These are phyloP conservation scores for Gallinago paraguaiae DNA, from an alignment of 2,113 vertebrate species.

Conservation along the genomic window DNA sequence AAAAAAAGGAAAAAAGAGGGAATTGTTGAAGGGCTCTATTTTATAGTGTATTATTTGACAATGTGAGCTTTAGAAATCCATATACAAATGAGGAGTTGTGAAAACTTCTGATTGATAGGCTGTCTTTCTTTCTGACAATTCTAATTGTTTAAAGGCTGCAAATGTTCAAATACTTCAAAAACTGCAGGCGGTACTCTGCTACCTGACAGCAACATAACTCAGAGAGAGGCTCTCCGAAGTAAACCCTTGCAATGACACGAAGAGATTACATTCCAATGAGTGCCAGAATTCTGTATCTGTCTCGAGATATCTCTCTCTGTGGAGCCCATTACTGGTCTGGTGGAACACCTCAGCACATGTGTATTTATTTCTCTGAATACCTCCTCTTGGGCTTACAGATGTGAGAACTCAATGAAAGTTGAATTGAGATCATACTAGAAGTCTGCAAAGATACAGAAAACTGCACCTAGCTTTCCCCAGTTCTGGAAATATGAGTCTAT, in stretches of 20 bases:
- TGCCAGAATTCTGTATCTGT: neutral
- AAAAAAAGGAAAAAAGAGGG: neutral
- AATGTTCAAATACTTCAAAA: neutral
- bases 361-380: neutral
- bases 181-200: neutral
- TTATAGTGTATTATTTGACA: neutral
- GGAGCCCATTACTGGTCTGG: neutral
- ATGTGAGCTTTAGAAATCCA: neutral
- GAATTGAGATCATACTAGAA: neutral
- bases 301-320: neutral
- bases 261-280: neutral
- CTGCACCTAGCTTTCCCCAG: neutral
- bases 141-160: neutral
- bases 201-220: neutral
- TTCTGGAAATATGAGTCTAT: neutral
- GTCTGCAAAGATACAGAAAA: neutral
- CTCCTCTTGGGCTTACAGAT: neutral
- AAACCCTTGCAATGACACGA: neutral
- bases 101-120: constrained; percentile 6
- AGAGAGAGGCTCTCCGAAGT: neutral
- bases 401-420: neutral
- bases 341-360: neutral
- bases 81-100: neutral
- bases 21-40: neutral
- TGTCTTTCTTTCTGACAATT: neutral